Evolutionary conservation across 53 echinoderm and acorn worm species (phyloP).

Genomic region (Zoroaster sp.): DNA sequence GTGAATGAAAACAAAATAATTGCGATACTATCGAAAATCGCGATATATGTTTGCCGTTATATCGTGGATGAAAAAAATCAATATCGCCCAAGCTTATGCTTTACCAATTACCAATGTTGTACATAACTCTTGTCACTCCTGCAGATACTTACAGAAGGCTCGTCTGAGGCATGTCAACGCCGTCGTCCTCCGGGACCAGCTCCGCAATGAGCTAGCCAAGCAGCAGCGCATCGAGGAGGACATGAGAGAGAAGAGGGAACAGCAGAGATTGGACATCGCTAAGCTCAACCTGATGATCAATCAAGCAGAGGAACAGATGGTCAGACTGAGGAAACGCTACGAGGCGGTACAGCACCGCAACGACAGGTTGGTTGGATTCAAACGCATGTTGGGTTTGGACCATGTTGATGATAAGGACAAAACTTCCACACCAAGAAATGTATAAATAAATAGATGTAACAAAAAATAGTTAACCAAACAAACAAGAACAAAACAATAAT

Average conservation of each 20-base stretch:
- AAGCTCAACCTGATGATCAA: constrained; percentile 99
- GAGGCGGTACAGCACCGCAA: constrained; percentile 98
- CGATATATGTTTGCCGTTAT: no score
- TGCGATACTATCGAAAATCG: no score
- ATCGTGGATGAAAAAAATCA: not conserved
- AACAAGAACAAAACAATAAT: no score
- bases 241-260: constrained; percentile 95
- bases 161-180: constrained; percentile 96
- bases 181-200: constrained; percentile 94
- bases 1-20: no score
- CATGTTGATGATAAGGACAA: no score
- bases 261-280: constrained; percentile 97
- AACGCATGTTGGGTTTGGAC: no score
- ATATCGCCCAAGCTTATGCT: not conserved
- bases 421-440: no score
- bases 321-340: constrained; percentile 87
- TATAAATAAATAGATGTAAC: no score
- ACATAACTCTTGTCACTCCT: no score
- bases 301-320: constrained; percentile 99
- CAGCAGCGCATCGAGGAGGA: constrained; percentile 96
- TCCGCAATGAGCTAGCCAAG: constrained; percentile 98
- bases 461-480: no score
- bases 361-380: constrained; percentile 93
- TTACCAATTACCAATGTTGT: not conserved
- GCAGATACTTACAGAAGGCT: constrained; percentile 97